Conservation (phyloP, 2,113 vertebrate species). For the Osmerus eperlanus region DNA sequence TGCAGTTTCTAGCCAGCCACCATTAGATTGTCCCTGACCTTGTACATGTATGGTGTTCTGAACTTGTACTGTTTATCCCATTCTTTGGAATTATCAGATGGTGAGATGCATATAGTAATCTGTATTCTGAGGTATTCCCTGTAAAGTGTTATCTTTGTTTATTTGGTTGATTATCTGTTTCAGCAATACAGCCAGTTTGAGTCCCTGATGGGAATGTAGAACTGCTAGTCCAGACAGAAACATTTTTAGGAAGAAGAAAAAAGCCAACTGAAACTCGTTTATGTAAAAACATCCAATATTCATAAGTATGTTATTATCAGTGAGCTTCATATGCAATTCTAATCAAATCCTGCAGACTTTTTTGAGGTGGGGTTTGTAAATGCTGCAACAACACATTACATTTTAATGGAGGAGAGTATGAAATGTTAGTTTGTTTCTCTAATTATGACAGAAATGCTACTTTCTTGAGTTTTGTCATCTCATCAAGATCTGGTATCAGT, state of each 20-base stretch:
- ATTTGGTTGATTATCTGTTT: constrained; percentile 5
- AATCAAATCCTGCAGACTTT: constrained; percentile 57
- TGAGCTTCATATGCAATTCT: constrained; percentile 65
- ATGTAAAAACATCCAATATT: constrained; percentile 61
- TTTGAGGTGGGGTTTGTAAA: constrained; percentile 48
- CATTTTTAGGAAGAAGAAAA: constrained; percentile 50
- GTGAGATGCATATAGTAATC: constrained; percentile 24
- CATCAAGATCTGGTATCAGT: too few species aligned
- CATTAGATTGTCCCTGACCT: too few species aligned
- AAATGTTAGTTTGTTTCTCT: constrained; percentile 40
- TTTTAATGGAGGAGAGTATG: constrained; percentile 59
- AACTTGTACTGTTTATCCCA: too few species aligned
- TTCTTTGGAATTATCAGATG: constrained; percentile 9
- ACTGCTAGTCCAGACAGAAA: constrained; percentile 43
- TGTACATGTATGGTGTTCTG: too few species aligned
- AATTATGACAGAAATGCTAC: constrained; percentile 44
- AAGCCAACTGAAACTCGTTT: constrained; percentile 56
- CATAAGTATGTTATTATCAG: constrained; percentile 59
- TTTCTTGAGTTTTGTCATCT: constrained; percentile 35
- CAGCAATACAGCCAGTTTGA: constrained; percentile 49
- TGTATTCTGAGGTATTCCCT: constrained; percentile 21
- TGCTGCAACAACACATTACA: constrained; percentile 60
- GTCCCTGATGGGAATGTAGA: constrained; percentile 60
- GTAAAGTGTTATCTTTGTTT: constrained; percentile 14
- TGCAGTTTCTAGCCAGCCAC: constrained; percentile 19